Conservation (phyloP, 2,888 invertebrate genomes). For the Autographa pulchrina region DNA sequence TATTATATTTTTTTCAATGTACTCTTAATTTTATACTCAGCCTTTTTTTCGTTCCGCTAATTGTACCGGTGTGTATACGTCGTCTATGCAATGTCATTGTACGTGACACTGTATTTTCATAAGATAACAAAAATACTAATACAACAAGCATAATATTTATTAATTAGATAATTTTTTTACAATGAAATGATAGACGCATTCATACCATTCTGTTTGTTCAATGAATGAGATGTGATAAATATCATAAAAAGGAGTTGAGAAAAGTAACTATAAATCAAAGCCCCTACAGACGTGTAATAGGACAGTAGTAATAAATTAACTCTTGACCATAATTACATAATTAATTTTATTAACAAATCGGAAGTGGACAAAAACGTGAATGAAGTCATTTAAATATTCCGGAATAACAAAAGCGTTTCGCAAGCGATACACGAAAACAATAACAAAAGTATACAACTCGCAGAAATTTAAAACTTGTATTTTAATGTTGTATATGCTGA, state of each 20-base stretch:
- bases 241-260: background rate
- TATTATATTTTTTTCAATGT: too few species aligned
- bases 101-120: conserved; percentile 28
- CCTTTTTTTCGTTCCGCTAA: too few species aligned
- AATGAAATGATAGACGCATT: conserved; percentile 19
- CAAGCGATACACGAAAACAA: background rate
- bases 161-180: conserved; percentile 37
- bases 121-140: conserved; percentile 30
- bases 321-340: background rate
- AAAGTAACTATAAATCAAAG: background rate
- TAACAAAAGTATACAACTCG: background rate
- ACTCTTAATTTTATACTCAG: too few species aligned
- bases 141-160: conserved; percentile 23
- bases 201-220: conserved; percentile 17
- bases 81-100: conserved; percentile 23
- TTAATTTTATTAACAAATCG: background rate
- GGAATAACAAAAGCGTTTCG: background rate
- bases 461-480: background rate
- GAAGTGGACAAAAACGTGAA: background rate
- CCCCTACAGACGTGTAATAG: background rate
- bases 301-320: conserved; percentile 1
- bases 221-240: conserved; percentile 8
- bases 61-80: background rate
- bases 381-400: conserved; percentile 2
- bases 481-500: background rate